These are phyloP conservation scores for Euura lappo DNA, from an alignment of 1,140 invertebrate genomes.

Conservation along the genomic window DNA sequence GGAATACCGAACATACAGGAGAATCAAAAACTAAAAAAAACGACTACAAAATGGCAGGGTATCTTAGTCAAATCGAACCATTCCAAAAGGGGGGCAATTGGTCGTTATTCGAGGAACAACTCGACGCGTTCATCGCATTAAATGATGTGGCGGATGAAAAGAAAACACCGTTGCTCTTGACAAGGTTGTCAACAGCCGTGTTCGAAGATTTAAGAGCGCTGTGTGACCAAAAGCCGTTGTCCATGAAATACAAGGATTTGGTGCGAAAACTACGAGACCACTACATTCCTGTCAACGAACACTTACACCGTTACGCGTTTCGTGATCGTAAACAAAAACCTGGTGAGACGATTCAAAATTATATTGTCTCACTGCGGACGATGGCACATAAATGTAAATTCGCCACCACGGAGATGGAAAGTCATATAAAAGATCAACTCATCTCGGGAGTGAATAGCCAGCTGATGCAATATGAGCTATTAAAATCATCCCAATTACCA, in stretches of 20 bases:
- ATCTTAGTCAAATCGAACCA: neutral
- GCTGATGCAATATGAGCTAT: slow-evolving; percentile 11
- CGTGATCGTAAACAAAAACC: too few species aligned
- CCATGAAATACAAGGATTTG: too few species aligned
- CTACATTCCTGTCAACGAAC: too few species aligned
- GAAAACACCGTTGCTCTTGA: neutral
- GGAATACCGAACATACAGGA: neutral
- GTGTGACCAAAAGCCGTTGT: too few species aligned
- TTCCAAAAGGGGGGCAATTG: neutral
- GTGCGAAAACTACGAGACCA: too few species aligned
- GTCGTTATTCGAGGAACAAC: neutral
- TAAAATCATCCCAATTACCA: slow-evolving; percentile 9
- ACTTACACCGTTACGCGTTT: too few species aligned
- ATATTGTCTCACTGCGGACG: slow-evolving; percentile 9
- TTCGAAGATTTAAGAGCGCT: too few species aligned
- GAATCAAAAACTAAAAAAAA: neutral
- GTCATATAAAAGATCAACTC: too few species aligned
- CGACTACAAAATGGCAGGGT: neutral
- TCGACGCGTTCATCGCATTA: neutral
- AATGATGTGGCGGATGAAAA: too few species aligned
- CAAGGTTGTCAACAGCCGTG: neutral
- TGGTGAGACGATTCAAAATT: slow-evolving; percentile 13
- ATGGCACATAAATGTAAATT: too few species aligned
- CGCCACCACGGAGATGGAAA: too few species aligned
- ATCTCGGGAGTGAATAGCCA: too few species aligned